Conservation (phyloP, 2,113 vertebrate genomes). For the Corythornis cristatus region DNA sequence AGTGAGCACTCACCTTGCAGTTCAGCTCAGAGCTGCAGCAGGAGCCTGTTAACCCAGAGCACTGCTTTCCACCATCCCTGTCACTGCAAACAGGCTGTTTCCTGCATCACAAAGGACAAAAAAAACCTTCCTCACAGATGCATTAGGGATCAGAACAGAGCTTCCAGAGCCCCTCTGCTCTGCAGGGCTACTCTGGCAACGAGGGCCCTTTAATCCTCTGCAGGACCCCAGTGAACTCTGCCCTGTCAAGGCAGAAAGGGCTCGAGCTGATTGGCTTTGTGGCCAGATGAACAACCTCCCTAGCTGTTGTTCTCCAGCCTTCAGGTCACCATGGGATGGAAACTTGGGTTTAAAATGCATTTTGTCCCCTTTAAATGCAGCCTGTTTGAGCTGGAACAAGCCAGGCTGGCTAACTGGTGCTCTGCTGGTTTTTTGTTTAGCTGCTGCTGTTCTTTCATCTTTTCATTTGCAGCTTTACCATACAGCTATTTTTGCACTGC, state of each 20-base stretch:
- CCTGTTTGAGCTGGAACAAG: background rate
- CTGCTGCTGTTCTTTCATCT: background rate
- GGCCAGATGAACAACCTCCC: background rate
- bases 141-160: background rate
- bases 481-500: background rate
- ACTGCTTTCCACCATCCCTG: accelerated
- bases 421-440: background rate
- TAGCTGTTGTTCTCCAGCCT: background rate
- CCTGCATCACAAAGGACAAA: background rate
- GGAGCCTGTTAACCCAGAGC: accelerated
- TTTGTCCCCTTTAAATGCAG: background rate
- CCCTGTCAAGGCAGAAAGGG: background rate
- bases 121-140: background rate
- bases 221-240: background rate
- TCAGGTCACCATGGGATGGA: background rate
- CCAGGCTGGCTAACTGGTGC: background rate
- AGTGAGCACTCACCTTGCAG: background rate
- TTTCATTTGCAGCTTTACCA: background rate
- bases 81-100: background rate
- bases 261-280: background rate
- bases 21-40: too few relatives aligned
- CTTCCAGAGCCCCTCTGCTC: background rate
- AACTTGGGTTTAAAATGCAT: background rate
- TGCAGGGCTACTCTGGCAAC: background rate
- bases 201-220: accelerated